phyloP scores from a whole-genome alignment of 2,797 vertebrate species.

The Prunella strophiata region DNA sequence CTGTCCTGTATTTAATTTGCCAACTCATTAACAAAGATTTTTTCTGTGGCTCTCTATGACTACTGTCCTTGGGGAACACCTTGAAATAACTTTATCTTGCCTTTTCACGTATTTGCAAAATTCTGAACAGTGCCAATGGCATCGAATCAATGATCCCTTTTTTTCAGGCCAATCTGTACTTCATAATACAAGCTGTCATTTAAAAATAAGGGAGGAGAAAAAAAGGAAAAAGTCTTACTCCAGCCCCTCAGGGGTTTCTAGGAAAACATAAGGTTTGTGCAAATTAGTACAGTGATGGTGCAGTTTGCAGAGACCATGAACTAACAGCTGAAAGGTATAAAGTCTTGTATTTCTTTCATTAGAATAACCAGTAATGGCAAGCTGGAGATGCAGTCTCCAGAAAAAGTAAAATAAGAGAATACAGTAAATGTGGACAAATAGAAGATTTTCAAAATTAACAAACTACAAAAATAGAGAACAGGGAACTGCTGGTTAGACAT shows the following conservation, averaged over 20 bases:
- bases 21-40: neutral
- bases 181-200: neutral
- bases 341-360: neutral
- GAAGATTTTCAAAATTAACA: neutral
- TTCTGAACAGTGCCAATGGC: neutral
- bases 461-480: neutral
- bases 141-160: neutral
- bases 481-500: neutral
- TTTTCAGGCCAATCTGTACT: neutral
- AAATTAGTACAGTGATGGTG: neutral
- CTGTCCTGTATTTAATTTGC: neutral
- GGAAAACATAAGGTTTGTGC: neutral
- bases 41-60: neutral
- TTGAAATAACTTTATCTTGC: neutral
- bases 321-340: neutral
- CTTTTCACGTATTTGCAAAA: neutral
- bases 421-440: neutral
- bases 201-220: neutral
- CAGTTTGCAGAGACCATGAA: neutral
- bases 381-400: neutral
- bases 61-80: neutral
- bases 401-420: neutral
- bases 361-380: neutral
- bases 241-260: neutral
- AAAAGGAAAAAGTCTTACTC: neutral